Base-by-base conservation (phyloP, 1,140 invertebrate genomes). In the Papilio polyxenes region DNA sequence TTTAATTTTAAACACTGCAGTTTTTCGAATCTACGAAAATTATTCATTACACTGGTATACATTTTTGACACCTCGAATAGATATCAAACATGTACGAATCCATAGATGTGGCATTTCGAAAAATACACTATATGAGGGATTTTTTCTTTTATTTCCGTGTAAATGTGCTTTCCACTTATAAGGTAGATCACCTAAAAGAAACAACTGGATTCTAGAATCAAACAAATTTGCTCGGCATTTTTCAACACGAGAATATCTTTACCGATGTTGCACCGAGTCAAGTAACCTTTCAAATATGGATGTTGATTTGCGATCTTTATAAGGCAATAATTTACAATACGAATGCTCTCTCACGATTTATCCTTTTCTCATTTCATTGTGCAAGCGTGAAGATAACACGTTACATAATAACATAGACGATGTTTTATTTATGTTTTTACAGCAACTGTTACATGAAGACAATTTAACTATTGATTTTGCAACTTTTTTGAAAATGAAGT, bases 281-380 rank as follows among this genome's bases (percentile, higher is more conserved):
- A 62, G 62, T 69, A 80, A 80, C 78, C 62, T 80, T 80, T 80
- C 78, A 80, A 80, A 80, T 80, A 80, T 69, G 78, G 78, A 80
- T 80, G 78, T 69, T 51, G 78, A 80, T 80, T 80, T 80, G 62
- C 44, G 80, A 82, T 83, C 77, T 79, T 79, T 81, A 81, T 76
- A 83, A 79, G 72, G 72, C 51, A 83, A 80, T 83, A 82, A 80
- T 82, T 82, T 83, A 81, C 76, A 80, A 80, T 23, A 59, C 31
- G 59, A 83, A 83, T 83, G 82, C 74, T 81, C 83, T 82, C 83
- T 81, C 82, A 83, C 82, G 82, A 80, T 62, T 80, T 62, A 44
- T 37, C 49, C 72, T 75, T 53, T 31, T 84, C 83, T 82, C 83
- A 80, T 72, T 83, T 82, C 81, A 80, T 80, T 51, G 13, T 13